These are phyloP conservation scores for Syrista parreyssii DNA, from an alignment of 2,888 invertebrate genomes.

Conservation along the genomic window DNA sequence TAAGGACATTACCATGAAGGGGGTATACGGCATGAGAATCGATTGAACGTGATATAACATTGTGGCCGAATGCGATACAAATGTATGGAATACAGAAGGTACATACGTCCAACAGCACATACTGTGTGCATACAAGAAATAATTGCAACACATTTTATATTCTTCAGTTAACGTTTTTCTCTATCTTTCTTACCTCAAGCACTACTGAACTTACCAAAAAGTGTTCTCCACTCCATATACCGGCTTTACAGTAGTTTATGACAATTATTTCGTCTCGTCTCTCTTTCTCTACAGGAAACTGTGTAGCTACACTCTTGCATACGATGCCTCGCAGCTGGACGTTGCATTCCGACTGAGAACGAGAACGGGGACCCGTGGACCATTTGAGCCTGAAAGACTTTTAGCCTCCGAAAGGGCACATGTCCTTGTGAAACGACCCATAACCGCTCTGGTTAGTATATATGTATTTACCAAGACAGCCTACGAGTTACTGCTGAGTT, in stretches of 20 bases:
- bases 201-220: neutral
- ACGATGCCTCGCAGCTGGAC: neutral
- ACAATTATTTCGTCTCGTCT: neutral
- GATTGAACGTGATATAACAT: neutral
- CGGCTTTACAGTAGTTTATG: neutral
- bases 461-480: neutral
- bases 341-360: neutral
- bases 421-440: neutral
- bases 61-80: neutral
- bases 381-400: neutral
- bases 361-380: neutral
- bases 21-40: neutral
- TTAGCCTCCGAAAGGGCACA: neutral
- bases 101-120: neutral
- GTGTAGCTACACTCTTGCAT: neutral
- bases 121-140: neutral
- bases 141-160: neutral
- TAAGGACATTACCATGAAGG: neutral
- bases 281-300: neutral
- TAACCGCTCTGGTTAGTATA: neutral
- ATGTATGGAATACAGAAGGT: neutral
- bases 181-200: neutral
- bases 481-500: neutral
- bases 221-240: neutral
- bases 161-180: neutral